phyloP scores from a whole-genome alignment of 2,113 vertebrate species.

The Pogonocichla stellata region DNA sequence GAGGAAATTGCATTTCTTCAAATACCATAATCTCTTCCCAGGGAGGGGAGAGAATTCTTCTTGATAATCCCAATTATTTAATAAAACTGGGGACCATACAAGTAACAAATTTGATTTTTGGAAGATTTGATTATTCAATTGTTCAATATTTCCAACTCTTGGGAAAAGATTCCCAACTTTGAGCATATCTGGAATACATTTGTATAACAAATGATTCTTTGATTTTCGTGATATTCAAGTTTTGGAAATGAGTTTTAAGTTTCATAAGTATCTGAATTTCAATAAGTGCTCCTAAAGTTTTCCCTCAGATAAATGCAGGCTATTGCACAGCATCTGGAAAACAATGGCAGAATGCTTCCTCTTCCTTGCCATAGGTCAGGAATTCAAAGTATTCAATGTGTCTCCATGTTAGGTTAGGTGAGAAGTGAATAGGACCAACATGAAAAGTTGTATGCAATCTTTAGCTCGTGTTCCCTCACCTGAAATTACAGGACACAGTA shows the following conservation, averaged over 20 bases:
- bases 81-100: not conserved
- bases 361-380: not conserved
- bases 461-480: not conserved
- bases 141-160: not conserved
- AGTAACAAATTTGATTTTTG: not conserved
- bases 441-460: not conserved
- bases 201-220: not conserved
- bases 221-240: not conserved
- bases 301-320: not conserved
- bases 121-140: not conserved
- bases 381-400: not conserved
- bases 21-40: not conserved
- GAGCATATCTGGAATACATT: not conserved
- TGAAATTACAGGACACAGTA: not conserved
- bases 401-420: not conserved
- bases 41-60: not conserved
- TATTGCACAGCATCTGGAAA: not conserved
- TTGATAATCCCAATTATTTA: not conserved
- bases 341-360: not conserved
- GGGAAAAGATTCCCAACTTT: not conserved
- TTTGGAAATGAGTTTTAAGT: not conserved
- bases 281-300: not conserved
- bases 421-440: not conserved
- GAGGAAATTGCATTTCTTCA: not conserved
- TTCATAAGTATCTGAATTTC: not conserved